Evolutionary conservation across 2,113 vertebrate species (phyloP).

Genomic region (Coptodon rendalli): DNA sequence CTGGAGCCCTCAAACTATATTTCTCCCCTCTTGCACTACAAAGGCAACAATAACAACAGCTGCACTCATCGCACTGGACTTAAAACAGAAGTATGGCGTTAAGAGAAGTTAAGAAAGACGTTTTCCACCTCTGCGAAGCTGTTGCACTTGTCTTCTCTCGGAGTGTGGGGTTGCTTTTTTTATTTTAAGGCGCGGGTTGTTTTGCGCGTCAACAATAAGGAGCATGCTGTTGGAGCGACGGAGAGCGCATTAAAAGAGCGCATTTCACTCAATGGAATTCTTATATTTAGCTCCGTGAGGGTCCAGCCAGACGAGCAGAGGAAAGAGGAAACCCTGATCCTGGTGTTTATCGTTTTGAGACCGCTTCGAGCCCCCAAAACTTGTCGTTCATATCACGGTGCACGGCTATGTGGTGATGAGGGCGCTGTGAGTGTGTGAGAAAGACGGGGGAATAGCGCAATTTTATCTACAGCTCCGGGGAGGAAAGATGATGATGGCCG

Average conservation of each 20-base stretch:
- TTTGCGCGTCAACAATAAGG: slow-evolving; percentile 53
- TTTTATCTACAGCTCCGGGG: slow-evolving; percentile 36
- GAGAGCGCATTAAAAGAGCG: slow-evolving; percentile 40
- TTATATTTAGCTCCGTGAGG: slow-evolving; percentile 61
- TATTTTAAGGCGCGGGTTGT: not conserved
- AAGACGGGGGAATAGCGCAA: slow-evolving; percentile 18
- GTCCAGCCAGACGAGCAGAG: slow-evolving; percentile 2
- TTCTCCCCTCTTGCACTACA: slow-evolving; percentile 18
- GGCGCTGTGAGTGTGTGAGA: slow-evolving; percentile 14
- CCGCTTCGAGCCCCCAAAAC: slow-evolving; percentile 21
- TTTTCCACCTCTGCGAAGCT: not conserved
- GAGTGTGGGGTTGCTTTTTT: not conserved
- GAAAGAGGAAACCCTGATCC: slow-evolving; percentile 26
- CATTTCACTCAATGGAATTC: slow-evolving; percentile 55
- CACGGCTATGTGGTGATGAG: slow-evolving; percentile 30
- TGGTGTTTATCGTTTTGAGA: slow-evolving; percentile 36
- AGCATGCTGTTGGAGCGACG: slow-evolving; percentile 45
- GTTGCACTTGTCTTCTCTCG: slow-evolving; percentile 23
- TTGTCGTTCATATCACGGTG: slow-evolving; percentile 27
- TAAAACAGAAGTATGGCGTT: not conserved
- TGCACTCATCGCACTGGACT: slow-evolving; percentile 34
- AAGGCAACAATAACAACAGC: slow-evolving; percentile 66
- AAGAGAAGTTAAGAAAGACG: slow-evolving; percentile 11
- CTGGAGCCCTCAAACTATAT: slow-evolving; percentile 1
- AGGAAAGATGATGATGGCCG: slow-evolving; percentile 71